Conservation (phyloP, 2,797 vertebrate genomes). For the Sternarchorhynchus goeldii region DNA sequence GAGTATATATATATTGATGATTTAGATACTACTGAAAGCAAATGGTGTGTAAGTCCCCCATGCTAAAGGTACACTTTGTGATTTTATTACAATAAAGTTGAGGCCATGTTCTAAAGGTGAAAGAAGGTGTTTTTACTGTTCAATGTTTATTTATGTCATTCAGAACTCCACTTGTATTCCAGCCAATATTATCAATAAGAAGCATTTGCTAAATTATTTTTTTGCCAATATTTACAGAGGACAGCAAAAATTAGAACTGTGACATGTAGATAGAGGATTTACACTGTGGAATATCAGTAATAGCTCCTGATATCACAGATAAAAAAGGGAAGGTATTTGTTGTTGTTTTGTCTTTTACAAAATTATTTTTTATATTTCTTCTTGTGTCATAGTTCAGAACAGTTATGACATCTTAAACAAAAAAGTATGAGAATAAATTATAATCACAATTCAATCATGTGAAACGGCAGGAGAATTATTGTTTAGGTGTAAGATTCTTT, state of each 20-base stretch:
- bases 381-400: too few relatives aligned
- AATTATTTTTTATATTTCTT: too few relatives aligned
- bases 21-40: slow-evolving; percentile 38
- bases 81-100: slow-evolving; percentile 22
- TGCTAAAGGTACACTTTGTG: slow-evolving; percentile 23
- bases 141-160: too few relatives aligned
- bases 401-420: too few relatives aligned
- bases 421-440: too few relatives aligned
- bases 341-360: too few relatives aligned
- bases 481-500: too few relatives aligned
- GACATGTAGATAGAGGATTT: too few relatives aligned
- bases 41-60: slow-evolving; percentile 27
- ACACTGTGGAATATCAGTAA: too few relatives aligned
- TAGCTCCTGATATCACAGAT: not conserved
- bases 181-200: not conserved
- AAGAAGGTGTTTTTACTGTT: not conserved
- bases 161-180: not conserved
- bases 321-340: too few relatives aligned
- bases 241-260: not conserved
- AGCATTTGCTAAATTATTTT: not conserved
- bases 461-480: too few relatives aligned
- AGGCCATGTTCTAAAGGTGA: not conserved
- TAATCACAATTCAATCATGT: too few relatives aligned
- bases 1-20: slow-evolving; percentile 32
- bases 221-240: not conserved